Evolutionary conservation across 2,113 vertebrate species (phyloP).

Genomic region (Aramus guarauna): DNA sequence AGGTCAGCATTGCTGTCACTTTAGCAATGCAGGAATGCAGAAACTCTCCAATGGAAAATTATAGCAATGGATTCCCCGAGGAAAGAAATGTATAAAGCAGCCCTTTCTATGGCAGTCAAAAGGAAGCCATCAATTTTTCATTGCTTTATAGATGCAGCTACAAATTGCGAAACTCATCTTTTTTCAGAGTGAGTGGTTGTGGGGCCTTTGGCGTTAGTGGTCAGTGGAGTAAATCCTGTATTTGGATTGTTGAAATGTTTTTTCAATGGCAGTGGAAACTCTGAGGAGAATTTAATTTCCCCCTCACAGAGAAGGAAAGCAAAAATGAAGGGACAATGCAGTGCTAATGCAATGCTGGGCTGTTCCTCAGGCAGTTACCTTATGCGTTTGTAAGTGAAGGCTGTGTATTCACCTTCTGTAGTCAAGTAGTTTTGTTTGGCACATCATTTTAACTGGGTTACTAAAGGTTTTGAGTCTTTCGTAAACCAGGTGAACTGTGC

Average conservation of each 20-base stretch:
- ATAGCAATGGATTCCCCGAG: neutral
- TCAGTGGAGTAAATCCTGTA: neutral
- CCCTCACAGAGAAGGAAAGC: neutral
- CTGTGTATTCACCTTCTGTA: neutral
- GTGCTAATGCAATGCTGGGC: neutral
- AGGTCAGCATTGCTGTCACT: neutral
- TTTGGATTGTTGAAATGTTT: neutral
- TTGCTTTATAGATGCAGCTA: neutral
- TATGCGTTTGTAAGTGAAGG: neutral
- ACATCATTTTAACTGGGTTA: neutral
- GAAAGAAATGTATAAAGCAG: conserved; percentile 7
- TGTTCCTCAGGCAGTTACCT: neutral
- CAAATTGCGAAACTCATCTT: neutral
- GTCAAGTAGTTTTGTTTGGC: neutral
- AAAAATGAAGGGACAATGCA: neutral
- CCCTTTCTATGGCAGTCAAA: neutral
- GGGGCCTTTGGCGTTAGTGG: neutral
- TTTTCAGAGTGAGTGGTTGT: neutral
- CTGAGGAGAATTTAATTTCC: neutral
- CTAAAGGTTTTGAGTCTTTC: neutral
- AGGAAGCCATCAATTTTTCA: conserved; percentile 30
- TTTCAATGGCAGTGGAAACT: neutral
- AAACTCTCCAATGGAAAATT: conserved; percentile 18
- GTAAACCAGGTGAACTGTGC: neutral
- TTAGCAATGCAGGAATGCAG: neutral